Conservation (phyloP, 2,797 vertebrate genomes). For the Garrulus glandarius region DNA sequence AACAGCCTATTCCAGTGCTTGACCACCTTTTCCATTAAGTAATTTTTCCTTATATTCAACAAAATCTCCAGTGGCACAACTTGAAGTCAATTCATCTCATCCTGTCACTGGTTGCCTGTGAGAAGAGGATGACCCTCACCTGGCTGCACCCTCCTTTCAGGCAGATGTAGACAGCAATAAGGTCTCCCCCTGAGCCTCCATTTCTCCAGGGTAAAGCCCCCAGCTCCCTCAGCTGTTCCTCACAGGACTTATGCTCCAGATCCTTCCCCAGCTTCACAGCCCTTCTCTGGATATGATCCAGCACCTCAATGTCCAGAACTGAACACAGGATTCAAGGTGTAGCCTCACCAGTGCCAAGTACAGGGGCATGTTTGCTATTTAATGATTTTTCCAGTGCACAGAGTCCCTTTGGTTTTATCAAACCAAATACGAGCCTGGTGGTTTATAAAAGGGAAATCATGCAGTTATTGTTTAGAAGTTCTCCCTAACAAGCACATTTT, state of each 20-base stretch:
- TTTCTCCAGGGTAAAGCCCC: not conserved
- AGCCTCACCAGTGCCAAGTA: not conserved
- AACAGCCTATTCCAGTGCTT: not conserved
- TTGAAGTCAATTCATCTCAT: not conserved
- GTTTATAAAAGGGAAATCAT: not conserved
- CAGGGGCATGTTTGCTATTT: not conserved
- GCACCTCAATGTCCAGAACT: not conserved
- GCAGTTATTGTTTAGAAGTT: not conserved
- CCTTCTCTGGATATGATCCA: not conserved
- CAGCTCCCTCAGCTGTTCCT: not conserved
- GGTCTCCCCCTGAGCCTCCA: not conserved
- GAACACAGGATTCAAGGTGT: not conserved
- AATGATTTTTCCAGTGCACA: not conserved
- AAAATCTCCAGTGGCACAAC: not conserved
- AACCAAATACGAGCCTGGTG: not conserved
- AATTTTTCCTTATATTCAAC: not conserved
- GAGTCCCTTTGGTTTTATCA: not conserved
- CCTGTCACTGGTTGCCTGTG: not conserved
- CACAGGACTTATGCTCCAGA: not conserved
- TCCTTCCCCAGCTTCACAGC: not conserved
- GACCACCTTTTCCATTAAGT: not conserved
- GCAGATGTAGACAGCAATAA: not conserved
- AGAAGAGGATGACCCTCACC: rapidly evolving
- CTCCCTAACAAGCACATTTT: not conserved
- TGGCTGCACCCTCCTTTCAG: not conserved